phyloP scores from a whole-genome alignment of 2,113 vertebrate species.

The Nothoprocta perdicaria region DNA sequence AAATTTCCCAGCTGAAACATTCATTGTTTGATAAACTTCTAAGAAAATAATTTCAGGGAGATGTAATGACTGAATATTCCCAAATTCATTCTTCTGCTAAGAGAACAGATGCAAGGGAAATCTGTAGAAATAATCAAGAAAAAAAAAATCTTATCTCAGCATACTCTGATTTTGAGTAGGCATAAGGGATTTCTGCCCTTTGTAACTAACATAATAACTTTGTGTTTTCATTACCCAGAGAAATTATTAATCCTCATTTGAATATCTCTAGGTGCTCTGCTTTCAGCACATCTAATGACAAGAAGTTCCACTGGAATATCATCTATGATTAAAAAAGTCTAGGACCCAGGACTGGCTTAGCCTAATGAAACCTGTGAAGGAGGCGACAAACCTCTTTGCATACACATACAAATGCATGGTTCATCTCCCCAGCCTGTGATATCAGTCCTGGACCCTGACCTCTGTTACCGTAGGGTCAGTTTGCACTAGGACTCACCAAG shows the following conservation, averaged over 20 bases:
- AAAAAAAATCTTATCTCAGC: background rate
- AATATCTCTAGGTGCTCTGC: background rate
- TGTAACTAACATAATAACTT: background rate
- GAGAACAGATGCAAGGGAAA: slow-evolving; percentile 16
- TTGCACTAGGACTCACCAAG: too few relatives aligned
- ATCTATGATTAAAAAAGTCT: background rate
- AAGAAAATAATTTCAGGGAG: slow-evolving; percentile 35
- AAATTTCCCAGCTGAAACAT: slow-evolving; percentile 1
- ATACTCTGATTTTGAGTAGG: background rate
- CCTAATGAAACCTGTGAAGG: fast-evolving
- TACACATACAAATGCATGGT: background rate
- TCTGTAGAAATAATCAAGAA: slow-evolving; percentile 1
- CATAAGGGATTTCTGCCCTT: slow-evolving; percentile 28
- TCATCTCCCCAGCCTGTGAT: background rate
- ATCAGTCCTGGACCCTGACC: background rate
- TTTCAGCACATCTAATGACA: background rate
- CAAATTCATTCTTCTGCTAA: slow-evolving; percentile 32
- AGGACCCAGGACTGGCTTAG: background rate
- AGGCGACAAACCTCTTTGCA: background rate
- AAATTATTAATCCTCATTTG: background rate
- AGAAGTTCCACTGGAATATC: background rate
- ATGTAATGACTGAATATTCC: slow-evolving; percentile 38
- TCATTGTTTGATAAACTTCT: background rate
- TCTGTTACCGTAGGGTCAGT: background rate
- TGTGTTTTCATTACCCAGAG: background rate